A percentile compares a stretch with the other conserved stretches of the same genome.
Evolutionary conservation across 2,888 invertebrate genomes (phyloP).

Genomic region (Arrhopalites spinosus): DNA sequence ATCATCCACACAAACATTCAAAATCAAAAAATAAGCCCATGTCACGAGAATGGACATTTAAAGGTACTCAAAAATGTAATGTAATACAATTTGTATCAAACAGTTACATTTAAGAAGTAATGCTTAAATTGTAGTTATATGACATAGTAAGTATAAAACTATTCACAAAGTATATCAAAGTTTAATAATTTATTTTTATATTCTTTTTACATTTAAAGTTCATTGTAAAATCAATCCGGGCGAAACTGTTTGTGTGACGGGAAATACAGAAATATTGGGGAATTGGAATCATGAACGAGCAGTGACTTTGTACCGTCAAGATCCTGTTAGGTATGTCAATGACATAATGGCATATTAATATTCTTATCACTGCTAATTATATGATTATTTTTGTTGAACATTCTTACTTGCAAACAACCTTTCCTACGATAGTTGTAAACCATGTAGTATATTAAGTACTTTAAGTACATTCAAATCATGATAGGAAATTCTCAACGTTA

Average conservation of each 20-base stretch:
- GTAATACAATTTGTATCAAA: no score
- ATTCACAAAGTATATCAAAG: no score
- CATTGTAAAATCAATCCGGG: conserved; percentile 64
- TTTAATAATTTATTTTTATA: neutral
- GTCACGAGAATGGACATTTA: neutral
- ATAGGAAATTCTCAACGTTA: no score
- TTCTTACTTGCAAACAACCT: neutral
- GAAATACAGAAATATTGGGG: conserved; percentile 71
- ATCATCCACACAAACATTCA: no score
- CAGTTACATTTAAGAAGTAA: no score
- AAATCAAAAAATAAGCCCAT: neutral
- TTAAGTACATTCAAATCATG: neutral
- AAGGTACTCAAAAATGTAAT: no score
- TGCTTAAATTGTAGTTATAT: no score
- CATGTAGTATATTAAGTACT: neutral
- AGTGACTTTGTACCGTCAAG: conserved; percentile 63
- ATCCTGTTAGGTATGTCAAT: conserved; percentile 14
- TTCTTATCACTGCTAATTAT: no score
- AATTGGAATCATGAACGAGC: conserved; percentile 71
- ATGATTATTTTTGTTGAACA: neutral
- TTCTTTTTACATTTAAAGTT: conserved; percentile 61
- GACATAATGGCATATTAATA: no score
- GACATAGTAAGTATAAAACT: no score
- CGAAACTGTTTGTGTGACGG: conserved; percentile 73
- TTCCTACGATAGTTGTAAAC: neutral